Evolutionary conservation across 2,797 vertebrate genomes (phyloP).

Genomic region (Halcyon smyrnensis): DNA sequence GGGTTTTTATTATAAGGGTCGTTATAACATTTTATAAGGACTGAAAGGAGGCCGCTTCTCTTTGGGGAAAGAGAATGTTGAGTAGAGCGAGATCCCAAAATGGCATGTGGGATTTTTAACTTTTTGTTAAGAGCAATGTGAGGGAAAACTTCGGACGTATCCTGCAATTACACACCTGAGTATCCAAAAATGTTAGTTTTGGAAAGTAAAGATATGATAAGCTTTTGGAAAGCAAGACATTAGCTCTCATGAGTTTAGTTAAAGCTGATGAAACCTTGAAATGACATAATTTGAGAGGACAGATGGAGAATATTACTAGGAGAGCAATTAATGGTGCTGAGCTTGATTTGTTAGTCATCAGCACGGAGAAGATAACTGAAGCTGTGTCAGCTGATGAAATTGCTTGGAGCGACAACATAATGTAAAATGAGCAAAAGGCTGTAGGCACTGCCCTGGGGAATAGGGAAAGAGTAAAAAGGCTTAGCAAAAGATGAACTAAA

Average conservation of each 20-base stretch:
- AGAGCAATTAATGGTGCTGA: slow-evolving; percentile 14
- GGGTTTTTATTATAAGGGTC: not conserved
- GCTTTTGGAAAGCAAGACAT: not conserved
- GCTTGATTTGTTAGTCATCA: slow-evolving; percentile 40
- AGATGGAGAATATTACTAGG: not conserved
- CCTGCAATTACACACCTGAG: not conserved
- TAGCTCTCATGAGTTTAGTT: not conserved
- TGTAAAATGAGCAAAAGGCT: not conserved
- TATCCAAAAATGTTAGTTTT: not conserved
- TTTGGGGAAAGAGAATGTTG: not conserved
- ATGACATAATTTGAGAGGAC: not conserved
- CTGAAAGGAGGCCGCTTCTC: not conserved
- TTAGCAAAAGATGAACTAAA: not conserved
- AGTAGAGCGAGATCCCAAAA: not conserved
- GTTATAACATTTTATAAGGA: not conserved
- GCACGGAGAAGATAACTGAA: not conserved
- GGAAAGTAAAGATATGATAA: not conserved
- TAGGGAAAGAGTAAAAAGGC: not conserved
- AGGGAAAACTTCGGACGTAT: not conserved
- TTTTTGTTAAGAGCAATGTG: not conserved
- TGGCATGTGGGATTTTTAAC: not conserved
- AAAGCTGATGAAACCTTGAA: slow-evolving; percentile 15
- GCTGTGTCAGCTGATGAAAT: slow-evolving; percentile 23
- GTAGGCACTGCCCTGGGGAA: not conserved
- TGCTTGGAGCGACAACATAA: not conserved